Evolutionary conservation across 35 echinoderm and acorn worm species (phyloP).

Genomic region (Apostichopus parvimensis): DNA sequence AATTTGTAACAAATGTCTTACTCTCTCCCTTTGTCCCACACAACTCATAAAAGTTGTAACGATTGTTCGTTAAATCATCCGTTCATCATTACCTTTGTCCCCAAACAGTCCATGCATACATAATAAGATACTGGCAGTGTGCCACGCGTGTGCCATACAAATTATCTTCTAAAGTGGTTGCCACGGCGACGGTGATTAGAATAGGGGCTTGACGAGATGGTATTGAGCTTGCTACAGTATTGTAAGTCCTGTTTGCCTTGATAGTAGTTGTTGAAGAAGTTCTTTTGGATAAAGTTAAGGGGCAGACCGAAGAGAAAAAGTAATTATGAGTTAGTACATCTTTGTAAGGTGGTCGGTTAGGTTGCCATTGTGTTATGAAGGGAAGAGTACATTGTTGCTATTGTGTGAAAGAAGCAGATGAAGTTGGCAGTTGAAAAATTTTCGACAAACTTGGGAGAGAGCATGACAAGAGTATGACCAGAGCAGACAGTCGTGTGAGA

Average conservation of each 20-base stretch:
- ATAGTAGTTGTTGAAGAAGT: background rate
- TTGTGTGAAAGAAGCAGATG: no score
- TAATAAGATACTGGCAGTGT: conserved; percentile 43
- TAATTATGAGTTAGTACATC: conserved; percentile 39
- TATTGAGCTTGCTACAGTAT: conserved; percentile 20
- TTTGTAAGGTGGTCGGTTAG: conserved; percentile 36
- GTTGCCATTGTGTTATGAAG: conserved; percentile 8
- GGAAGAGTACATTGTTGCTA: no score
- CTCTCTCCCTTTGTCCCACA: conserved; percentile 6
- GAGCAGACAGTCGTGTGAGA: no score
- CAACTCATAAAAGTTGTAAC: conserved; percentile 32
- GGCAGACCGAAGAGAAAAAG: background rate
- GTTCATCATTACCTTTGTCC: conserved; percentile 37
- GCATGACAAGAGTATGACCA: no score
- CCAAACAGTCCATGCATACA: conserved; percentile 35
- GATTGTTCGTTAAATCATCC: conserved; percentile 1
- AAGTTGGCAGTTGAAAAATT: no score
- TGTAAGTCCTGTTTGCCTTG: background rate
- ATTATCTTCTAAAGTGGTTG: conserved; percentile 50
- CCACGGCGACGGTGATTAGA: conserved; percentile 20
- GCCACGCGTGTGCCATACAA: conserved; percentile 37
- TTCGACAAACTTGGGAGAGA: no score
- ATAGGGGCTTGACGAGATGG: conserved; percentile 42
- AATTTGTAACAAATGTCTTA: background rate
- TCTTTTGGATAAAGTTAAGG: conserved; percentile 34